Evolutionary conservation across 2,888 invertebrate genomes (phyloP).

Genomic region (Leptopilina syphax): DNA sequence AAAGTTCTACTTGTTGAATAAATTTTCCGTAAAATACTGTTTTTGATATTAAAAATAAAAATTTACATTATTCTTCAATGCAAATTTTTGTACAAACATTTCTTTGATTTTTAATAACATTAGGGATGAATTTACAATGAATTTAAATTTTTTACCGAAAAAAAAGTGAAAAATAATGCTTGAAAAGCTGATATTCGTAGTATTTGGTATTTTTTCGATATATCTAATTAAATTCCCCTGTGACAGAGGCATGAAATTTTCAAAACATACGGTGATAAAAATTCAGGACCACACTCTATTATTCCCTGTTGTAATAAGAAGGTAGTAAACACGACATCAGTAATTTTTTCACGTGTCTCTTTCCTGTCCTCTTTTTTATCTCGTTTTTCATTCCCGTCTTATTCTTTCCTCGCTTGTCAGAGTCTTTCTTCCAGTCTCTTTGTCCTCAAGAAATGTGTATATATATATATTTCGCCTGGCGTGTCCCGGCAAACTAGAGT

Average conservation of each 20-base stretch:
- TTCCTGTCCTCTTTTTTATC: constrained; percentile 11
- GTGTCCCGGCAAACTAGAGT: constrained; percentile 17
- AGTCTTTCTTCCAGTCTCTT: constrained; percentile 44
- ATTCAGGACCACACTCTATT: constrained; percentile 24
- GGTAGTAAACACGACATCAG: constrained; percentile 29
- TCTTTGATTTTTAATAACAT: too few relatives aligned
- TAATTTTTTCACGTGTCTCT: constrained; percentile 33
- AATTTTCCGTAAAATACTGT: too few relatives aligned
- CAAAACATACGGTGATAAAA: constrained; percentile 1
- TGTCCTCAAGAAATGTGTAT: constrained; percentile 34
- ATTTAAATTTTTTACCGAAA: too few relatives aligned
- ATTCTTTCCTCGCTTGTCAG: constrained; percentile 7
- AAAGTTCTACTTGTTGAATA: too few relatives aligned
- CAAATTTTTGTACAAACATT: too few relatives aligned
- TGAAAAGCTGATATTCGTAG: too few relatives aligned
- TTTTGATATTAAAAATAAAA: too few relatives aligned
- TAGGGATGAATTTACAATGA: too few relatives aligned
- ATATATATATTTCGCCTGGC: neutral
- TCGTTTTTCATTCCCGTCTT: neutral
- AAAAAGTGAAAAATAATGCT: too few relatives aligned
- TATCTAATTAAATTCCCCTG: too few relatives aligned
- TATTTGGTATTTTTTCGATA: too few relatives aligned
- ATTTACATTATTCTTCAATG: too few relatives aligned
- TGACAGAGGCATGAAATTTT: neutral
- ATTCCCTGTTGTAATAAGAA: constrained; percentile 18